These are phyloP conservation scores for Vidua chalybeata DNA, from an alignment of 2,113 vertebrate genomes.

Conservation along the genomic window DNA sequence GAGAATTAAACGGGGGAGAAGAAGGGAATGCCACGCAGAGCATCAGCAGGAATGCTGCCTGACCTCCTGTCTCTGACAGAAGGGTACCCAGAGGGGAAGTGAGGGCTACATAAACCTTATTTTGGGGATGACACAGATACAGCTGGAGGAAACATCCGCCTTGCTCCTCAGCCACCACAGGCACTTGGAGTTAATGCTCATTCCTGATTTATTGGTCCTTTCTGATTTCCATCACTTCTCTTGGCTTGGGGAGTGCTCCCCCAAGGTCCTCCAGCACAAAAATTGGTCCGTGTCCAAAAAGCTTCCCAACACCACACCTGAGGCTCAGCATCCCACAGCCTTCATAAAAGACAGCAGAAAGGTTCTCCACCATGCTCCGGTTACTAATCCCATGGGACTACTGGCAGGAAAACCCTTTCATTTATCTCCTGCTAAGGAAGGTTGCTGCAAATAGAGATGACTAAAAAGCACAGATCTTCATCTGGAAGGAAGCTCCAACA, in stretches of 20 bases:
- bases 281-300: background rate
- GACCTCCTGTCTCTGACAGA: background rate
- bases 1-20: background rate
- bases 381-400: rapidly evolving
- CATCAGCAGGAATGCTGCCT: background rate
- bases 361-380: background rate
- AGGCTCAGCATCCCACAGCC: background rate
- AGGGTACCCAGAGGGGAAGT: rapidly evolving
- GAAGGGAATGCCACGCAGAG: background rate
- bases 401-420: background rate
- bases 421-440: background rate
- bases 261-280: background rate
- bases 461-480: background rate
- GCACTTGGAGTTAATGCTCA: rapidly evolving
- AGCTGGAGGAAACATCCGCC: background rate
- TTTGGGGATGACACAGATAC: rapidly evolving
- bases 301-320: background rate
- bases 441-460: background rate
- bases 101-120: rapidly evolving
- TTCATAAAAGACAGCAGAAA: background rate
- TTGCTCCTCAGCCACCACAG: background rate
- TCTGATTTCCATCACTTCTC: background rate
- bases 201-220: background rate
- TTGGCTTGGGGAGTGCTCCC: background rate
- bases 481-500: background rate